A percentile compares a stretch with the other conserved stretches of the same genome.
phyloP scores from a whole-genome alignment of 2,888 invertebrate genomes.

The Drosophila quinaria region DNA sequence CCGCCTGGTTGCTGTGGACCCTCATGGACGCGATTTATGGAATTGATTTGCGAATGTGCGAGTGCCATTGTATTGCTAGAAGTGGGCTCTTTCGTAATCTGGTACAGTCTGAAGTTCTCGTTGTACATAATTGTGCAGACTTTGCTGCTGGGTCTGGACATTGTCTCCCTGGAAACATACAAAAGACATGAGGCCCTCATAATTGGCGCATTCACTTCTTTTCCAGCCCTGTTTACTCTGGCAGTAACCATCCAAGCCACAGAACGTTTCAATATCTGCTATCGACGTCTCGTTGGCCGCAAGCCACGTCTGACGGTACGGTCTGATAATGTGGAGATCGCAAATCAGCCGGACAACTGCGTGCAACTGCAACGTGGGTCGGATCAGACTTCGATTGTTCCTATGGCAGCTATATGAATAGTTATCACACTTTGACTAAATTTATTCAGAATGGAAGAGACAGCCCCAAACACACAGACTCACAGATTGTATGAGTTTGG shows the following conservation, averaged over 20 bases:
- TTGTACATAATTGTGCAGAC: not conserved
- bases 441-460: too few species aligned
- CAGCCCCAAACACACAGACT: too few species aligned
- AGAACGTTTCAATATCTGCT: constrained; percentile 6
- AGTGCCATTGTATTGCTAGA: constrained; percentile 35
- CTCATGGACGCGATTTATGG: not conserved
- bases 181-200: not conserved
- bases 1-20: constrained; percentile 16
- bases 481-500: too few species aligned
- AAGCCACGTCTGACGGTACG: not conserved
- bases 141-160: not conserved
- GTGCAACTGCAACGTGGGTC: not conserved
- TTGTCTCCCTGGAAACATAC: not conserved
- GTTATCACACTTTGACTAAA: too few species aligned
- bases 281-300: not conserved
- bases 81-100: constrained; percentile 25
- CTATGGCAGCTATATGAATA: too few species aligned
- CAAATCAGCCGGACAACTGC: not conserved
- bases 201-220: constrained; percentile 24
- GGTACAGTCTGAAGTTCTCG: constrained; percentile 18
- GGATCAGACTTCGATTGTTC: too few species aligned
- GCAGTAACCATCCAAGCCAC: not conserved
- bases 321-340: not conserved
- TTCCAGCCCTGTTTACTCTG: constrained; percentile 17
- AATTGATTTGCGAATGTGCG: constrained; percentile 20